Percentiles rank a stretch among this genome's conserved stretches.
Conservation (phyloP, 2,797 vertebrate genomes). For the Hydrophis major region DNA sequence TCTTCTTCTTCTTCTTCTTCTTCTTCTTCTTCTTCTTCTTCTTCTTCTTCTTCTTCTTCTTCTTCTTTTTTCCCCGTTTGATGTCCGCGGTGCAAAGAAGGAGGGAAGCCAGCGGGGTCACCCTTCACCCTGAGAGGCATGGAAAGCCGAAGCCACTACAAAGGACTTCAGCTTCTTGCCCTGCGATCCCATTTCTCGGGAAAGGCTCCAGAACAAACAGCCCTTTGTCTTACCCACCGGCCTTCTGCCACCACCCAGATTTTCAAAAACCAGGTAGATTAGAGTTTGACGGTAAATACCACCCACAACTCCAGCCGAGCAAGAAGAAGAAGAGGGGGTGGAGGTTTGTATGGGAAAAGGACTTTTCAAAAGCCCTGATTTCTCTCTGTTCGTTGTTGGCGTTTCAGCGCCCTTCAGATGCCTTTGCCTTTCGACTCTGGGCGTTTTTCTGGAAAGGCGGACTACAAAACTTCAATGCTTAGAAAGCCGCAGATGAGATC, state of each 20-base stretch:
- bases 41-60: too few species aligned
- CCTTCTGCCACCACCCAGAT: background rate
- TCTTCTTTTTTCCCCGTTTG: background rate
- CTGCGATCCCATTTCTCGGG: background rate
- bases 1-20: too few species aligned
- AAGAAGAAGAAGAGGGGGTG: too few species aligned
- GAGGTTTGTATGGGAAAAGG: background rate
- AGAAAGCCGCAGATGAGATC: too few species aligned
- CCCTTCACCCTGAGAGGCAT: background rate
- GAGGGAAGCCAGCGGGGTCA: too few species aligned
- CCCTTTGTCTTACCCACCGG: background rate
- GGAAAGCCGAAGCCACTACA: background rate
- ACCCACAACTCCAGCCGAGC: background rate
- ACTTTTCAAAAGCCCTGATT: background rate
- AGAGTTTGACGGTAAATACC: background rate
- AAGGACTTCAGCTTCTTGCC: background rate
- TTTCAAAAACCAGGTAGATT: background rate
- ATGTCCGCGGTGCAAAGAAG: background rate
- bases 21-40: rapidly evolving
- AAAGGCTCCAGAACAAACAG: background rate
- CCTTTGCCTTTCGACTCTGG: too few species aligned
- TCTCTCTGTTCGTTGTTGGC: background rate
- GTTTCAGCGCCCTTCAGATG: background rate
- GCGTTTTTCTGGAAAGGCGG: too few species aligned
- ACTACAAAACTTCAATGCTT: too few species aligned